A percentile compares a stretch with the other conserved stretches of the same genome.
phyloP scores from a whole-genome alignment of 2,113 vertebrate species.

The Arizona elegans region DNA sequence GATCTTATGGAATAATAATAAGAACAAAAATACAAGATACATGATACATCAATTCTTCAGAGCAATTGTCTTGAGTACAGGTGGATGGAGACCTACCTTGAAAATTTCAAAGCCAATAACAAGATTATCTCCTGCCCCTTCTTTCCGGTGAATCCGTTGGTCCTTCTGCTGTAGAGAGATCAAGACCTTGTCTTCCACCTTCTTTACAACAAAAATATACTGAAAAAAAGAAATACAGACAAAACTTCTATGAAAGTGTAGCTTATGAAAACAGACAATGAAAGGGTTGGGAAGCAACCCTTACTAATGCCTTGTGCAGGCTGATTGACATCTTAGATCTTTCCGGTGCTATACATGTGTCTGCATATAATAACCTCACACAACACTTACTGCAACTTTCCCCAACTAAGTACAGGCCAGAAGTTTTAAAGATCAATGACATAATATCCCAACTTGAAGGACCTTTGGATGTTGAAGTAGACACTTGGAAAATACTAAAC shows the following conservation, averaged over 20 bases:
- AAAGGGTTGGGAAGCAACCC: no score
- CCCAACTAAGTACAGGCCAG: background rate
- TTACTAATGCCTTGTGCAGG: no score
- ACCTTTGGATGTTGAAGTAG: background rate
- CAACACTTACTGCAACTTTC: background rate
- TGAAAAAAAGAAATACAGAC: constrained; percentile 47
- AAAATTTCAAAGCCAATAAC: constrained; percentile 84
- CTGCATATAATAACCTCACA: background rate
- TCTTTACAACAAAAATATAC: constrained; percentile 87
- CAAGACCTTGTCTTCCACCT: constrained; percentile 81
- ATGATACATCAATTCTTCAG: background rate
- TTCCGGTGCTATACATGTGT: background rate
- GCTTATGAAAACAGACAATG: background rate
- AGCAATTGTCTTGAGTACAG: background rate
- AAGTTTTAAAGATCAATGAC: background rate
- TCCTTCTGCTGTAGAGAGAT: constrained; percentile 90
- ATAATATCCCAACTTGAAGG: background rate
- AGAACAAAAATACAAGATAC: background rate
- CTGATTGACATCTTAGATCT: background rate
- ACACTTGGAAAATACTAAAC: background rate
- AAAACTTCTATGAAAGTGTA: background rate
- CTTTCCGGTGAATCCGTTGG: constrained; percentile 76
- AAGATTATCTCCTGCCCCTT: constrained; percentile 82
- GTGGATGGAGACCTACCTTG: constrained; percentile 72
- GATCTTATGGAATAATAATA: background rate